phyloP scores from a whole-genome alignment of 1,140 invertebrate genomes.

The Phortica variegata region DNA sequence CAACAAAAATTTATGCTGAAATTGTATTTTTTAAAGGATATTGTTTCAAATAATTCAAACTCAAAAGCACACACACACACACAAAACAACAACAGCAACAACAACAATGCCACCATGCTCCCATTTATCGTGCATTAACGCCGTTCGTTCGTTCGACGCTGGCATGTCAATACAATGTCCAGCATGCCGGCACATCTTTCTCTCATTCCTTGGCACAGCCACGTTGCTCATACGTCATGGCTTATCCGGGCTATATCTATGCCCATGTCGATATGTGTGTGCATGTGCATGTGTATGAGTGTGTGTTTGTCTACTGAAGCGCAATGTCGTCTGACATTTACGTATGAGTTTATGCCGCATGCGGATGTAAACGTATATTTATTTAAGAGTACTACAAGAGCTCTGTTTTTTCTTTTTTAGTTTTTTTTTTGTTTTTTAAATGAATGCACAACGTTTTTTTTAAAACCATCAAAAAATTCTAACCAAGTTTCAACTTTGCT shows the following conservation, averaged over 20 bases:
- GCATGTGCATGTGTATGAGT: slow-evolving; percentile 7
- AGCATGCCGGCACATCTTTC: slow-evolving; percentile 27
- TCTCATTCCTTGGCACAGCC: slow-evolving; percentile 13
- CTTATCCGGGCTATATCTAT: too few relatives aligned
- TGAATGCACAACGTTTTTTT: too few relatives aligned
- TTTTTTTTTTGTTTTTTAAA: too few relatives aligned
- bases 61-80: slow-evolving; percentile 8
- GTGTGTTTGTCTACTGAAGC: slow-evolving; percentile 44
- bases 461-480: too few relatives aligned
- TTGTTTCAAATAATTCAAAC: slow-evolving; percentile 57
- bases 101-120: slow-evolving; percentile 16
- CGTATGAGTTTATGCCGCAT: slow-evolving; percentile 21
- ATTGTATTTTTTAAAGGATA: slow-evolving; percentile 55
- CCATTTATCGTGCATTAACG: neutral
- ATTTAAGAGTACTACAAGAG: too few relatives aligned
- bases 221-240: neutral
- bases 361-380: neutral
- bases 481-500: too few relatives aligned
- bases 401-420: too few relatives aligned
- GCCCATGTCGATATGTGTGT: too few relatives aligned
- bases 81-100: neutral
- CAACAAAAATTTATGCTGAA: slow-evolving; percentile 28
- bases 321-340: slow-evolving; percentile 56
- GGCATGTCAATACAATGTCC: too few relatives aligned
- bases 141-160: too few relatives aligned